Evolutionary conservation across 2,797 vertebrate species (phyloP).

Genomic region (Gephyroberyx darwinii): DNA sequence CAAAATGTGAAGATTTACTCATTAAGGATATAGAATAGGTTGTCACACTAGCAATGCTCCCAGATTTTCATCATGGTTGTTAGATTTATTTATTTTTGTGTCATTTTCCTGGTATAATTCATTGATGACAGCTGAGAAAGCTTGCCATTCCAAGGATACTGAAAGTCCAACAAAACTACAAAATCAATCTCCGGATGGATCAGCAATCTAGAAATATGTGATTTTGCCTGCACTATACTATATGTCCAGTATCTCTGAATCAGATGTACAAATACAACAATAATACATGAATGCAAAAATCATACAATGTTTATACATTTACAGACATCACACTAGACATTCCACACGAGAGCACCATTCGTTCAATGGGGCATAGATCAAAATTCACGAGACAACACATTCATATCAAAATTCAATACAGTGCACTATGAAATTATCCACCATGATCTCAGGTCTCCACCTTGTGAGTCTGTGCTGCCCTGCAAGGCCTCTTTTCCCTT

Average conservation of each 20-base stretch:
- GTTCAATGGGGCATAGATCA: background rate
- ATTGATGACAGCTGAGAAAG: too few relatives aligned
- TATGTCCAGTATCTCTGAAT: background rate
- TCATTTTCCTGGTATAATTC: too few relatives aligned
- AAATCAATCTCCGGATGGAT: background rate
- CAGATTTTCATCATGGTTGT: background rate
- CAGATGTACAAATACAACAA: background rate
- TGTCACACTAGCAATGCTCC: background rate
- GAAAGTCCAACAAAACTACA: background rate
- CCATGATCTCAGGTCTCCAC: background rate
- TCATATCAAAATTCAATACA: background rate
- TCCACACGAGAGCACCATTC: background rate
- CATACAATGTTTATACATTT: too few relatives aligned
- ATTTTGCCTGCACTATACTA: background rate
- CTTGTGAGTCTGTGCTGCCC: too few relatives aligned
- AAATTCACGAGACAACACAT: background rate
- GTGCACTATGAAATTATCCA: background rate
- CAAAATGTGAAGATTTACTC: slow-evolving; percentile 22
- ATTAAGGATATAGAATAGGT: slow-evolving; percentile 21
- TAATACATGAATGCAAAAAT: too few relatives aligned
- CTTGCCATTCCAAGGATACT: background rate
- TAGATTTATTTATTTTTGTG: background rate
- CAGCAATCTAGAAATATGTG: background rate
- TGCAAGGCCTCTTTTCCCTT: too few relatives aligned
- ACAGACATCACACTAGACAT: background rate